Conservation (phyloP, 2,888 invertebrate species). For the Caenorhabditis sinica region DNA sequence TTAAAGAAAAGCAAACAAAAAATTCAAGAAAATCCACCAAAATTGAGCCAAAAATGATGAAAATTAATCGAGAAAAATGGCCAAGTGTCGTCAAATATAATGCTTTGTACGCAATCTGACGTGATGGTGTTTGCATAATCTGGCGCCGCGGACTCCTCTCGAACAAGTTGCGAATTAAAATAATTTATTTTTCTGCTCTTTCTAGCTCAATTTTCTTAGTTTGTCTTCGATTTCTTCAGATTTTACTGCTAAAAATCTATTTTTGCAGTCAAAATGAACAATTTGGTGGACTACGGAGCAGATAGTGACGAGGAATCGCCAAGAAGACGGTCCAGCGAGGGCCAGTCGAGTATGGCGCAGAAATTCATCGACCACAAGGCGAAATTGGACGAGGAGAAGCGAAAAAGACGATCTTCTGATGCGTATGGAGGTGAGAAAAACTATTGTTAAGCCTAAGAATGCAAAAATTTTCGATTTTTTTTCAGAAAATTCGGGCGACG, state of each 20-base stretch:
- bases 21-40: not conserved
- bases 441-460: not conserved
- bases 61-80: not conserved
- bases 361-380: conserved; percentile 23
- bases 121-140: conserved; percentile 47
- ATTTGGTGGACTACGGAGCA: conserved; percentile 67
- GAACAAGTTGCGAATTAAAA: conserved; percentile 25
- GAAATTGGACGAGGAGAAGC: conserved; percentile 3
- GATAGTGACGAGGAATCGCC: conserved; percentile 74
- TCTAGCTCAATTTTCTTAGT: not conserved
- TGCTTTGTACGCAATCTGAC: conserved; percentile 16
- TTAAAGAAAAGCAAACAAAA: not conserved
- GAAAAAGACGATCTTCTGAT: conserved; percentile 60
- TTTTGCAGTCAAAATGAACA: conserved; percentile 72
- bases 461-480: not conserved
- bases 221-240: not conserved
- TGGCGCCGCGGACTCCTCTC: not conserved
- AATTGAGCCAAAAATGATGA: conserved; percentile 3
- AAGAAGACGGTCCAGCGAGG: conserved; percentile 52
- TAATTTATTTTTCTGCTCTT: conserved; percentile 8
- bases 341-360: conserved; percentile 4
- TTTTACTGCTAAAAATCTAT: too few species aligned
- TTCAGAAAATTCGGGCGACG: conserved; percentile 21
- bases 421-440: conserved; percentile 51
- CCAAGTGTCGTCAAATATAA: conserved; percentile 6